A percentile compares a stretch with the other conserved stretches of the same genome.
These are phyloP conservation scores for Lepisosteus oculatus DNA, from an alignment of 2,113 vertebrate species.

Conservation along the genomic window DNA sequence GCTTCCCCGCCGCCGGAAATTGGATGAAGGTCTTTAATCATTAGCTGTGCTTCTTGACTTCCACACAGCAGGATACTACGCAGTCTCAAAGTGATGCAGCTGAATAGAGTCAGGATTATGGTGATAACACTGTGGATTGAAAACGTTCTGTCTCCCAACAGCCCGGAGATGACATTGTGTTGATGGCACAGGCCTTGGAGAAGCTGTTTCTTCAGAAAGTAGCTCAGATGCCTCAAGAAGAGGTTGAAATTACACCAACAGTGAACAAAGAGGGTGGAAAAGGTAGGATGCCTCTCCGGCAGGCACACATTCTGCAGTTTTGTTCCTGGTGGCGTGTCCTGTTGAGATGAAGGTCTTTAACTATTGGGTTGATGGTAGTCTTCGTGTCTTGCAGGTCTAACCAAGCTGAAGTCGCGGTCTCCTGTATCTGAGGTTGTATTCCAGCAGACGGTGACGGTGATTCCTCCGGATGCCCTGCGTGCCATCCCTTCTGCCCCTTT, in stretches of 20 bases:
- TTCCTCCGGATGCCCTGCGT: conserved; percentile 44
- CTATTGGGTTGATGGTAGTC: not conserved
- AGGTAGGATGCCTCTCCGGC: conserved; percentile 41
- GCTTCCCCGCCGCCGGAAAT: too few relatives aligned
- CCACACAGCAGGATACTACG: too few relatives aligned
- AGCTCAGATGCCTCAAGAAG: conserved; percentile 81
- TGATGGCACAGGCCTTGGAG: conserved; percentile 89
- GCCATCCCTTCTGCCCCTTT: conserved; percentile 37
- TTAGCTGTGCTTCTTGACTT: too few relatives aligned
- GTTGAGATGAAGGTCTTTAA: too few relatives aligned
- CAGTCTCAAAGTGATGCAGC: too few relatives aligned
- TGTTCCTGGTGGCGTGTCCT: too few relatives aligned
- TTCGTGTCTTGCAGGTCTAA: conserved; percentile 32
- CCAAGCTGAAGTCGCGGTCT: conserved; percentile 46
- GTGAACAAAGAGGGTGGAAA: conserved; percentile 65
- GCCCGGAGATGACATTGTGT: conserved; percentile 85
- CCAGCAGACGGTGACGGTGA: conserved; percentile 59
- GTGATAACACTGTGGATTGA: not conserved
- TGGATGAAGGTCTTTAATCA: too few relatives aligned
- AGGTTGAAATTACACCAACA: conserved; percentile 53
- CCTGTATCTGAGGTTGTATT: conserved; percentile 56
- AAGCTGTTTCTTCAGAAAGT: conserved; percentile 83
- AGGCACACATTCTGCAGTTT: conserved; percentile 34
- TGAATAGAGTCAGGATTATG: too few relatives aligned
- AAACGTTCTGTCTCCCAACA: conserved; percentile 46